A percentile compares a stretch with the other conserved stretches of the same genome.
Conservation (phyloP, 2,113 vertebrate genomes). For the Rafetus swinhoei region DNA sequence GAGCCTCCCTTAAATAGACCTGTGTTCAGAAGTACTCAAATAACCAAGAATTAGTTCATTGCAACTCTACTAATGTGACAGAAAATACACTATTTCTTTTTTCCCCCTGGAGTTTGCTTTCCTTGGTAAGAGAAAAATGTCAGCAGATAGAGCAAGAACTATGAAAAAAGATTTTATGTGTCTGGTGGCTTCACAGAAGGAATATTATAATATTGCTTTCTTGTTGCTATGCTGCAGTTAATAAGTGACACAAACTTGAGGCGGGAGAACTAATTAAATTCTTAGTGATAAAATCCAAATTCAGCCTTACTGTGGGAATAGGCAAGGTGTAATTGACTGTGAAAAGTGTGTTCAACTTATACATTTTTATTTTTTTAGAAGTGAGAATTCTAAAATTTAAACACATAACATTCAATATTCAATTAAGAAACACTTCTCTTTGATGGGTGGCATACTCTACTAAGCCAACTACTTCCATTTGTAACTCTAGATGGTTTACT, state of each 20-base stretch:
- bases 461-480: neutral
- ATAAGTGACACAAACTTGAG: neutral
- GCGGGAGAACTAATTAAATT: neutral
- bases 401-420: neutral
- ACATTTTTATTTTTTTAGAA: slow-evolving; percentile 7
- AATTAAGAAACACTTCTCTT: neutral
- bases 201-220: neutral
- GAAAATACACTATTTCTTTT: neutral
- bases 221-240: neutral
- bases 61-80: neutral
- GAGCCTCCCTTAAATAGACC: neutral
- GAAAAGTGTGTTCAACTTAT: neutral
- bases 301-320: neutral
- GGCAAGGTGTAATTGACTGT: neutral
- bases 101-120: neutral
- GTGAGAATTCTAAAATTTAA: neutral
- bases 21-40: neutral
- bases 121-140: neutral
- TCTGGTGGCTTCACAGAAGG: neutral
- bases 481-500: neutral
- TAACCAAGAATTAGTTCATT: neutral
- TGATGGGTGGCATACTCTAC: neutral
- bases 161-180: neutral
- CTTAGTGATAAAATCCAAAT: neutral
- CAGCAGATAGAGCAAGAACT: neutral